Evolutionary conservation across 2,113 vertebrate genomes (phyloP).

Genomic region (Tetrao urogallus): DNA sequence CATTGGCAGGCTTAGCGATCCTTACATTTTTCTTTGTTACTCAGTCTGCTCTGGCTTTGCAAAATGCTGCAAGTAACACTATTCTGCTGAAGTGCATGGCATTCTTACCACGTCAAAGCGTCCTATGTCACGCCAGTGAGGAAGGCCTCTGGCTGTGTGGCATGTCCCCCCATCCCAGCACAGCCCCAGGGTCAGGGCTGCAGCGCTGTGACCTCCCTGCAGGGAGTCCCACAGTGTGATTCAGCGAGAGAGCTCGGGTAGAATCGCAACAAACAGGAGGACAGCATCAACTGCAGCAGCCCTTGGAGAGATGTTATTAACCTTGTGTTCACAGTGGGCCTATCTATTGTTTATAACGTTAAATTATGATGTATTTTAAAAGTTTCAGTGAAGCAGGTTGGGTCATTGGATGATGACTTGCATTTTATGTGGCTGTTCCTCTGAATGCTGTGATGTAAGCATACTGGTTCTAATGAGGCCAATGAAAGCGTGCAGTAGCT

Average conservation of each 20-base stretch:
- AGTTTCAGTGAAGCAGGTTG: neutral
- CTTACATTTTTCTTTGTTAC: neutral
- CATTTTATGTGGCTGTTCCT: neutral
- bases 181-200: accelerated
- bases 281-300: neutral
- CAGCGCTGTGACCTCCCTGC: neutral
- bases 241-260: neutral
- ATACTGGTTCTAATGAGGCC: neutral
- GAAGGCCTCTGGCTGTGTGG: accelerated
- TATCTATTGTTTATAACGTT: neutral
- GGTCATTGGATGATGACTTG: neutral
- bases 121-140: accelerated
- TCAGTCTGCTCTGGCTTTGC: neutral
- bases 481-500: neutral
- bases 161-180: accelerated
- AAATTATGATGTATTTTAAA: neutral
- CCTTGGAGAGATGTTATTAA: neutral
- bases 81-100: neutral
- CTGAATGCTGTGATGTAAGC: neutral
- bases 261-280: neutral
- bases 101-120: accelerated
- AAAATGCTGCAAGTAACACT: neutral
- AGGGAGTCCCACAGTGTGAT: too few species aligned
- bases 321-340: neutral
- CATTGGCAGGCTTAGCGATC: neutral